Base-by-base conservation (phyloP, 2,797 vertebrate genomes). In the Harpagifer antarcticus region DNA sequence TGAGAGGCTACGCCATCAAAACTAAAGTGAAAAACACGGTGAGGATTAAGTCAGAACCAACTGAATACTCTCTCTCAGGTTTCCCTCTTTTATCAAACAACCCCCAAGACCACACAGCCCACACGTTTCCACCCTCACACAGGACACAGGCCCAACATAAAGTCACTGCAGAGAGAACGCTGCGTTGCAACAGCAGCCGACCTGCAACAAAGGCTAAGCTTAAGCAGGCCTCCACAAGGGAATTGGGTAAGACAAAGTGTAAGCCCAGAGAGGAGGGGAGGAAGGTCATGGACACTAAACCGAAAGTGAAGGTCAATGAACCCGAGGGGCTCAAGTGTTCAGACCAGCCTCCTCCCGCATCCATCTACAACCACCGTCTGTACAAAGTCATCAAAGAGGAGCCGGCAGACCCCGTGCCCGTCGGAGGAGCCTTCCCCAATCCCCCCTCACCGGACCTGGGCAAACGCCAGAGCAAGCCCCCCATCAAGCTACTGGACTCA, bases 401-500 rank as follows among this genome's bases (percentile, higher is more conserved):
- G 81, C 95, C 95, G 9, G 91, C 90, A 14, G 95, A 96, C 0
- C 94, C 94, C 0, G 61, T 96, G 62, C 93, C 94, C 1, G 85
- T 95, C 27, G 91, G 53, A 1, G 82, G 54, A 27, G 74, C 86
- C 1, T 94, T 93, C 57, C 64, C 88, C 2, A 90, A 91, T 16
- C 88, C 89, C n/a, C 90, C 94, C 4, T 88, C 89, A 7, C 92
- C 92, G 1, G 94, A 94, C 73, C 76, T 95, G 65, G 95, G 95
- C 42, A 96, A 96, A 77, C 94, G 95, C 33, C 95, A 94, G 89
- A 96, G 94, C 90, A 96, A 95, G 74, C 95, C 95, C 57, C 95
- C 95, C 52, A 92, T 96, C 69, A 96, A 96, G 69, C 78, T 96
- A 42, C 86, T 96, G 67, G 95, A 96, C 86, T 95, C 95, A 0